Conservation (phyloP, 2,797 vertebrate genomes). For the Chelonia mydas region DNA sequence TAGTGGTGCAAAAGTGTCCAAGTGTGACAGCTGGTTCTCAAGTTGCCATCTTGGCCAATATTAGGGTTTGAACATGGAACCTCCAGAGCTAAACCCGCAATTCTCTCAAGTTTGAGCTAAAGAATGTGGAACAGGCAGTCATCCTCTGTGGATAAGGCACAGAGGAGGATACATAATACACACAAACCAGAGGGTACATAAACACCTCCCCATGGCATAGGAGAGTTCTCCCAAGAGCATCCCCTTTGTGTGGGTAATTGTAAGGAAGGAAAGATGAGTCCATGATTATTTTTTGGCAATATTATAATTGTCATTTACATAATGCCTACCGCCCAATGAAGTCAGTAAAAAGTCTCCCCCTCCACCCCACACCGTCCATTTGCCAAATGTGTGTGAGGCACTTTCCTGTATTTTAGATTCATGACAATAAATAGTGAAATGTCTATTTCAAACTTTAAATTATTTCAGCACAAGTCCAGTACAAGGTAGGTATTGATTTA, state of each 20-base stretch:
- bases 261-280: not conserved
- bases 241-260: not conserved
- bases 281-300: not conserved
- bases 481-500: rapidly evolving
- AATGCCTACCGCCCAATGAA: not conserved
- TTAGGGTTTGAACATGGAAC: not conserved
- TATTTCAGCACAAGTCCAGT: not conserved
- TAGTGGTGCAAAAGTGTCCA: not conserved
- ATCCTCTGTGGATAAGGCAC: not conserved
- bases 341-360: not conserved
- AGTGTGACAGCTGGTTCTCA: not conserved
- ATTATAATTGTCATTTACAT: not conserved
- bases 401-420: not conserved
- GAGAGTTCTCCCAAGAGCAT: not conserved
- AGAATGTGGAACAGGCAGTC: not conserved
- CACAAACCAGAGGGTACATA: not conserved
- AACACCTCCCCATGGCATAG: not conserved
- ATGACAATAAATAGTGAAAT: not conserved
- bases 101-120: not conserved
- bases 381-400: not conserved
- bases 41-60: not conserved
- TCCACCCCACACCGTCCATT: not conserved
- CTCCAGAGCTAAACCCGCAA: not conserved
- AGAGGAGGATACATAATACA: not conserved
- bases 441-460: not conserved